Percentiles rank a stretch among this genome's conserved stretches.
Evolutionary conservation across 2,797 vertebrate genomes (phyloP).

Genomic region (Agapornis canus): DNA sequence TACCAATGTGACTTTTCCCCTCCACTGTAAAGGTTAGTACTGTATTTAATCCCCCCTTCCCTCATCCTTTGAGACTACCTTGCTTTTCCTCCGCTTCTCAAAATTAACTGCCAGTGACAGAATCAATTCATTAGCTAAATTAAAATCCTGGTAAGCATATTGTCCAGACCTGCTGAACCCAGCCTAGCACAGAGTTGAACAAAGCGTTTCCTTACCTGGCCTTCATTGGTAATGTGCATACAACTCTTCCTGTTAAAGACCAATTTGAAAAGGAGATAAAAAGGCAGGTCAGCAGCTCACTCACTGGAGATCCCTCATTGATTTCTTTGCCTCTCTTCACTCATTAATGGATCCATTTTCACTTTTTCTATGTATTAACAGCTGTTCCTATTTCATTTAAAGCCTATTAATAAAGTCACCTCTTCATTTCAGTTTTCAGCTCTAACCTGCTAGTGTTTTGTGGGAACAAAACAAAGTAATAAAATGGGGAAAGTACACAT

Average conservation of each 20-base stretch:
- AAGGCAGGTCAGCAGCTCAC: slow-evolving; percentile 11
- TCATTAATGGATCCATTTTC: slow-evolving; percentile 44
- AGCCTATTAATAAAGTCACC: slow-evolving; percentile 8
- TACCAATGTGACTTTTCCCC: neutral
- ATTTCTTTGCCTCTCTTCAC: slow-evolving; percentile 51
- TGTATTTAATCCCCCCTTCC: neutral
- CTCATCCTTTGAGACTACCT: slow-evolving; percentile 24
- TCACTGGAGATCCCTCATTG: slow-evolving; percentile 33
- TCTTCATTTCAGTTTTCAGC: slow-evolving; percentile 14
- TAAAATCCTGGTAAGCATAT: slow-evolving; percentile 41
- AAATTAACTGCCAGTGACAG: slow-evolving; percentile 46
- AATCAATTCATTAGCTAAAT: slow-evolving; percentile 65
- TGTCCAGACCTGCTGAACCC: slow-evolving; percentile 44
- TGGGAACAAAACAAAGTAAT: neutral
- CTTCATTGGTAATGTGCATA: slow-evolving; percentile 32
- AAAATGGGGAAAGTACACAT: neutral
- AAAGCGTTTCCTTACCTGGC: slow-evolving; percentile 35
- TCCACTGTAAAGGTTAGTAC: slow-evolving; percentile 1
- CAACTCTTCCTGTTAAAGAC: slow-evolving; percentile 20
- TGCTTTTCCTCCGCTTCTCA: slow-evolving; percentile 33
- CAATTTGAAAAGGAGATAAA: slow-evolving; percentile 33
- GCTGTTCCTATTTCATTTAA: slow-evolving; percentile 29
- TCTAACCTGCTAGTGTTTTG: neutral
- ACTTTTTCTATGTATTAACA: slow-evolving; percentile 17
- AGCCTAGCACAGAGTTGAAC: neutral